Evolutionary conservation across 2,797 vertebrate genomes (phyloP), one percentile per base, ranked within the genome.

Genomic region (Podarcis lilfordi): DNA sequence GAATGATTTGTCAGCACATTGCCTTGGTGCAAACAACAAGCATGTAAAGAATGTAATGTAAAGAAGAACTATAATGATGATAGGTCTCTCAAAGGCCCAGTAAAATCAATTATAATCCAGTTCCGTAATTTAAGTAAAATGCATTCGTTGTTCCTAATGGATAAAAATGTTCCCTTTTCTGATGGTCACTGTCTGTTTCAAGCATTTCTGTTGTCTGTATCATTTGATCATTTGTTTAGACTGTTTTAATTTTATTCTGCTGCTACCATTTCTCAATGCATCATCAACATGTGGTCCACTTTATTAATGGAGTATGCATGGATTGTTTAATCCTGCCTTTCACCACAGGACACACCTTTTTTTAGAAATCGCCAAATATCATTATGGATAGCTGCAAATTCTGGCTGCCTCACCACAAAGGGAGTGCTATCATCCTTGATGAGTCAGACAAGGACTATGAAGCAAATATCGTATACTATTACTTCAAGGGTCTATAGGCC

Each of bases 131-230:
- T 88, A 87, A 81, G 0, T 83, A 79, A 0, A 15, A 19, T 89
- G 74, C 5, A 55, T 1, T 79, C 45, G 80, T 78, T 17, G 27
- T 88, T 78, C 85, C 76, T 32, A 29, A 43, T 3, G 2, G 17
- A 43, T 85, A 72, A 10, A 25, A 71, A 5, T 64, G 80, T 82
- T 4, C 5, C 82, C n/a, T 10, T 86, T 88, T 92, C 23, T 84
- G 32, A 81, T 88, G 27, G 0, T 55, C 37, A 88, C 6, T 72
- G 5, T 4, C 3, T 87, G 37, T 77, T 80, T 59, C 25, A 55
- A 1, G 40, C 82, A 90, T 2, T 37, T 55, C 45, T 1, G 19
- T 29, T 0, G 0, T 84, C 71, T 81, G 37, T 81, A 23, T 80
- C 55, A 59, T 0, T 0, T 61, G 4, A 2, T 43, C 29, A 86